phyloP scores from a whole-genome alignment of 2,888 invertebrate genomes.

The Drosophila colorata region DNA sequence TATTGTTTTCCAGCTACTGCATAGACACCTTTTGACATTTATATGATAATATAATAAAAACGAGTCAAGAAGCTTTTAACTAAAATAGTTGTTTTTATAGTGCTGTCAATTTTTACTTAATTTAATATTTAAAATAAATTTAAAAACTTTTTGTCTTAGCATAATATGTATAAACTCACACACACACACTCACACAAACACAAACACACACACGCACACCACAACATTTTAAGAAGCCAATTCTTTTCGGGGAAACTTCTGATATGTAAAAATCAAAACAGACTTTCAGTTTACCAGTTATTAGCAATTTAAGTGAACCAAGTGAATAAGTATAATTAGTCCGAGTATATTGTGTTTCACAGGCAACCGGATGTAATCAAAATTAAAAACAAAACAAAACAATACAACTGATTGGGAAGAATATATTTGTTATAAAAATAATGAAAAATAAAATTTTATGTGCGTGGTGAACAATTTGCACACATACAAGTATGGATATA shows the following conservation, averaged over 20 bases:
- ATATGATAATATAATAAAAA: too few relatives aligned
- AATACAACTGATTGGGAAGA: not conserved
- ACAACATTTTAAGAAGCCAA: not conserved
- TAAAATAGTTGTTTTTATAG: too few relatives aligned
- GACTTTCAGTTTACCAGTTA: conserved; percentile 15
- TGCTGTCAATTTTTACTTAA: too few relatives aligned
- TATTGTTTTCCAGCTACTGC: not conserved
- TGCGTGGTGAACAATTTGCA: not conserved
- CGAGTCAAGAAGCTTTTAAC: too few relatives aligned
- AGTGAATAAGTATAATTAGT: conserved; percentile 1
- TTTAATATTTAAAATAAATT: not conserved
- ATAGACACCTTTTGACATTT: not conserved
- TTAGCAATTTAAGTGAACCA: conserved; percentile 6
- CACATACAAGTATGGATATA: not conserved
- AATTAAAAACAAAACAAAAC: conserved; percentile 6
- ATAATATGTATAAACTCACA: not conserved
- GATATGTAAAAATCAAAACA: conserved; percentile 24
- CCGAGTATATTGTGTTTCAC: conserved; percentile 11
- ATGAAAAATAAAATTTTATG: not conserved
- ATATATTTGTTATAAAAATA: conserved; percentile 17
- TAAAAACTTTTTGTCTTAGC: not conserved
- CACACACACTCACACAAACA: too few relatives aligned
- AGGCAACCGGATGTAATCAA: not conserved
- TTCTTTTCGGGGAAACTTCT: conserved; percentile 9
- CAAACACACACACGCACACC: too few relatives aligned